Evolutionary conservation across 1,140 invertebrate genomes (phyloP).

Genomic region (Helicoverpa armigera): DNA sequence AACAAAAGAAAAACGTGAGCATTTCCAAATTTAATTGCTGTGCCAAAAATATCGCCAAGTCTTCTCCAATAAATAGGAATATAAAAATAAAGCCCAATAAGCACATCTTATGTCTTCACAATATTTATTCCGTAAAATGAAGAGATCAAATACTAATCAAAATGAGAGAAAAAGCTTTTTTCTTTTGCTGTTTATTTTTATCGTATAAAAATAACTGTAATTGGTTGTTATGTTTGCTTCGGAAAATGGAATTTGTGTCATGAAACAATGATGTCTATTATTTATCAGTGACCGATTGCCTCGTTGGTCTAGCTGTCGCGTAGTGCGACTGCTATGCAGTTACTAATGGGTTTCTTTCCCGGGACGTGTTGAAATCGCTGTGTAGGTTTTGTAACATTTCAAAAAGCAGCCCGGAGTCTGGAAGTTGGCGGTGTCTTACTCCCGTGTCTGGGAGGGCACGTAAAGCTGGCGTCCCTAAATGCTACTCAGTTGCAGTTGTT

Average conservation of each 20-base stretch:
- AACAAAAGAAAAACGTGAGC: background rate
- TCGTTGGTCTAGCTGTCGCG: background rate
- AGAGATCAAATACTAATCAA: slow-evolving; percentile 8
- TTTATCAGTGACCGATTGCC: too few relatives aligned
- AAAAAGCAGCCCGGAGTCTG: too few relatives aligned
- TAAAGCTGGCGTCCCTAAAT: too few relatives aligned
- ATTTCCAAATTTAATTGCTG: background rate
- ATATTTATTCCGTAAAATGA: background rate
- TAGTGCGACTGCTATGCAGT: too few relatives aligned
- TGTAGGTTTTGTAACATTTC: too few relatives aligned
- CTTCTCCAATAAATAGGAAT: background rate
- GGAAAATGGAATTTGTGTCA: background rate
- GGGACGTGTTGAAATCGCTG: too few relatives aligned
- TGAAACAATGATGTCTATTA: background rate
- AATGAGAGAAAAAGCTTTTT: background rate
- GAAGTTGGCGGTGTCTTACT: too few relatives aligned
- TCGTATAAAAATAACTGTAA: background rate
- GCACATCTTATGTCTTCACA: background rate
- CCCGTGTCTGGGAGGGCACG: too few relatives aligned
- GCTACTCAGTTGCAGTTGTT: too few relatives aligned
- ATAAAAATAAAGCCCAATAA: background rate
- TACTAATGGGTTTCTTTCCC: too few relatives aligned
- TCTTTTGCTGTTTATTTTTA: background rate
- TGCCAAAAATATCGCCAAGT: background rate
- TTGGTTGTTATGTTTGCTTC: background rate